These are phyloP conservation scores for Scaptomyza montana DNA, from an alignment of 1,140 invertebrate genomes.

Conservation along the genomic window DNA sequence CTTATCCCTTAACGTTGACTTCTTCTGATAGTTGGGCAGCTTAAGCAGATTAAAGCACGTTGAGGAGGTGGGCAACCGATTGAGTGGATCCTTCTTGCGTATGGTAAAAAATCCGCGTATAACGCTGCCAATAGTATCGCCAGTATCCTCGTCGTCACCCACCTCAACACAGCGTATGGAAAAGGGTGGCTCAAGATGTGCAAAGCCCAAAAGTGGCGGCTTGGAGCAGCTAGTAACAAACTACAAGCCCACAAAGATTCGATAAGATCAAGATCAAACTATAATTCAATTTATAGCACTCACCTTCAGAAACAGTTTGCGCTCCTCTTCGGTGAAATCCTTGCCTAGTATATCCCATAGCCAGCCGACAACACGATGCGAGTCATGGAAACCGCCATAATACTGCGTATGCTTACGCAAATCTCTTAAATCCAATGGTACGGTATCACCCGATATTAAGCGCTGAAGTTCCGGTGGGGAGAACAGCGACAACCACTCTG, in stretches of 20 bases:
- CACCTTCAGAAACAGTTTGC: slow-evolving; percentile 96
- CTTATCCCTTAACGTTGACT: slow-evolving; percentile 97
- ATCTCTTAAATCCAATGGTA: slow-evolving; percentile 95
- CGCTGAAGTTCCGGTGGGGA: slow-evolving; percentile 98
- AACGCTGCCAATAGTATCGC: slow-evolving; percentile 89
- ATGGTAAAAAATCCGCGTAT: slow-evolving; percentile 99
- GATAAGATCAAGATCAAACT: slow-evolving; percentile 22
- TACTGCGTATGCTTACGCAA: slow-evolving; percentile 97
- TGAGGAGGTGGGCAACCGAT: slow-evolving; percentile 98
- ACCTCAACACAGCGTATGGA: slow-evolving; percentile 99
- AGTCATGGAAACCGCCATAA: slow-evolving; percentile 99
- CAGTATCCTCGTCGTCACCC: slow-evolving; percentile 98
- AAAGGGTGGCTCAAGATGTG: slow-evolving; percentile 98
- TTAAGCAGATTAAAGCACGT: slow-evolving; percentile 99
- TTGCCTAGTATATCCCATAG: slow-evolving; percentile 99
- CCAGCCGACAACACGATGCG: slow-evolving; percentile 98
- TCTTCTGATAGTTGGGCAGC: slow-evolving; percentile 99
- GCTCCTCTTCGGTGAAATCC: slow-evolving; percentile 96
- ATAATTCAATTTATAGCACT: neutral
- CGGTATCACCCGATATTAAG: slow-evolving; percentile 95
- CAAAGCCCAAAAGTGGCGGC: slow-evolving; percentile 98
- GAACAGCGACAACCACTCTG: slow-evolving; percentile 97
- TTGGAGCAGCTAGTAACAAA: slow-evolving; percentile 99
- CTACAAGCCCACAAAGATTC: slow-evolving; percentile 84
- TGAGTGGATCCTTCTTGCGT: slow-evolving; percentile 96